phyloP scores from a whole-genome alignment of 1,140 invertebrate genomes.

The Metopolophium dirhodum region DNA sequence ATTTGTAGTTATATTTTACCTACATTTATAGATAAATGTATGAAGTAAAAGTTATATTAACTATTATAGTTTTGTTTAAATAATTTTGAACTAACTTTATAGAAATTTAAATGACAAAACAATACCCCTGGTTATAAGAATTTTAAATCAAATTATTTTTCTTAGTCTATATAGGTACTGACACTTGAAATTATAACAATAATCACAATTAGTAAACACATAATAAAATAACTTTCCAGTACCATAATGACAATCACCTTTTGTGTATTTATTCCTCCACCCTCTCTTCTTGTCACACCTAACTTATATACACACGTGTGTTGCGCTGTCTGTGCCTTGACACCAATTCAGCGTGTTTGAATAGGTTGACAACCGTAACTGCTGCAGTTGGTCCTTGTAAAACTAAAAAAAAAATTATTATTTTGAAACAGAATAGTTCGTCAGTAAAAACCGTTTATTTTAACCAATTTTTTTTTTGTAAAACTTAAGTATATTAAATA shows the following conservation, averaged over 20 bases:
- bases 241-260: conserved; percentile 32
- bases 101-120: not conserved
- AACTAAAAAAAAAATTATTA: conserved; percentile 11
- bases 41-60: not conserved
- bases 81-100: not conserved
- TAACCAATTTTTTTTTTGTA: not conserved
- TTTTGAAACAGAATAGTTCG: conserved; percentile 10
- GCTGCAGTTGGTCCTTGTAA: conserved; percentile 33
- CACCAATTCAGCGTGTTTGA: conserved; percentile 39
- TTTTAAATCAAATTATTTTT: not conserved
- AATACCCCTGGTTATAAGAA: not conserved
- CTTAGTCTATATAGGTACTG: not conserved
- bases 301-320: conserved; percentile 20
- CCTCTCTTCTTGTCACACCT: not conserved
- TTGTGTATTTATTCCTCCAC: conserved; percentile 37
- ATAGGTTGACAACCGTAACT: conserved; percentile 50
- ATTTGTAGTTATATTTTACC: not conserved
- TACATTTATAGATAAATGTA: not conserved
- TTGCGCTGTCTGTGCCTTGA: conserved; percentile 44
- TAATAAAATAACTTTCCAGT: conserved; percentile 49
- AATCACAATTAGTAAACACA: conserved; percentile 47
- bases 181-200: conserved; percentile 27
- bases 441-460: not conserved
- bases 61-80: not conserved
- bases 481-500: not conserved